Percentiles rank a stretch among this genome's conserved stretches.
These are phyloP conservation scores for Balaenoptera acutorostrata DNA, from an alignment of 2,113 vertebrate species.

Conservation along the genomic window DNA sequence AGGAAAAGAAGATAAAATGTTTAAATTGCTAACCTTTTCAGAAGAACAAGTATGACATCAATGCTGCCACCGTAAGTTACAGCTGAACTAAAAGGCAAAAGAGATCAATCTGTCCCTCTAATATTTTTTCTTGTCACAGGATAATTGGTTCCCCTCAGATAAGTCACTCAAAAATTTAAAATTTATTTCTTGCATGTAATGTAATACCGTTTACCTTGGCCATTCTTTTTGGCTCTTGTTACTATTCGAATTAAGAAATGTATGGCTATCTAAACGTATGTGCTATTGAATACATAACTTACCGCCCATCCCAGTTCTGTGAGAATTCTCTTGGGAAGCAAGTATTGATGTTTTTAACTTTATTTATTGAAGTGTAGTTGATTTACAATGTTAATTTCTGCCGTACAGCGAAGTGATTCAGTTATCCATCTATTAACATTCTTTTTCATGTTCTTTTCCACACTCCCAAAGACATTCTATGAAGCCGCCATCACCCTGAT, in stretches of 20 bases:
- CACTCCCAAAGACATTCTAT: not conserved
- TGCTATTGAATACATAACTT: not conserved
- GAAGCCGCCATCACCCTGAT: not conserved
- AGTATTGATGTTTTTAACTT: too few species aligned
- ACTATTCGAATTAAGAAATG: not conserved
- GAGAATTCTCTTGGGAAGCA: not conserved
- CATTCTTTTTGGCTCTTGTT: not conserved
- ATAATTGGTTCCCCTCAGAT: slow-evolving; percentile 38
- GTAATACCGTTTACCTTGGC: not conserved
- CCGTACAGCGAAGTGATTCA: not conserved
- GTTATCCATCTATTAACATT: not conserved
- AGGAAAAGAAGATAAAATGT: not conserved
- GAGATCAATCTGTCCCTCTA: slow-evolving; percentile 33
- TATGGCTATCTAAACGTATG: not conserved
- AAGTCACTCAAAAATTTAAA: slow-evolving; percentile 51
- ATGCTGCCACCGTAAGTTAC: slow-evolving; percentile 42
- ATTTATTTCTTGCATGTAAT: slow-evolving; percentile 12
- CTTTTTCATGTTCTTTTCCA: not conserved
- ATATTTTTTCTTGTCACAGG: slow-evolving; percentile 37
- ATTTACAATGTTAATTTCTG: not conserved
- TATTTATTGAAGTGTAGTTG: too few species aligned
- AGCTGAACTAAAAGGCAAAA: not conserved
- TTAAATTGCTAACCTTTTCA: slow-evolving; percentile 66
- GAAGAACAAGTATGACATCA: slow-evolving; percentile 47
- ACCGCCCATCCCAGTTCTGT: not conserved